These are phyloP conservation scores for Cryptoblepharus egeriae DNA, from an alignment of 2,797 vertebrate genomes.

Conservation along the genomic window DNA sequence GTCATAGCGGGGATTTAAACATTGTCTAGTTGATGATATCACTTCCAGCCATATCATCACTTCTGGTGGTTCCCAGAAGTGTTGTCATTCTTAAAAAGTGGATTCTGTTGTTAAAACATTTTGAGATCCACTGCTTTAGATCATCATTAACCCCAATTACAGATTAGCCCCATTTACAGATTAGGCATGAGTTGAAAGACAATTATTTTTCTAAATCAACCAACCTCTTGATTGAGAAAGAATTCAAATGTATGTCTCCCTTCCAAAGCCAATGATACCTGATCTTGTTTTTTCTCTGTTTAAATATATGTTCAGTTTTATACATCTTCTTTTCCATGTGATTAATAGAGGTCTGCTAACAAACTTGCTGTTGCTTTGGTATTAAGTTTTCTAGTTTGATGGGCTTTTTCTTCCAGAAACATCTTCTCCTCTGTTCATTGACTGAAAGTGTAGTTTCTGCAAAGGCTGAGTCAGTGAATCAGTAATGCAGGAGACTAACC, in stretches of 20 bases:
- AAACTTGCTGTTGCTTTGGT: not conserved
- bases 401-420: conserved; percentile 26
- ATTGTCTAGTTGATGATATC: too few species aligned
- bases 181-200: not conserved
- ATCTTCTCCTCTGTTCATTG: conserved; percentile 9
- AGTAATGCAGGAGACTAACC: conserved; percentile 11
- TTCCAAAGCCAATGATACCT: not conserved
- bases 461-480: conserved; percentile 16
- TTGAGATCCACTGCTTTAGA: too few species aligned
- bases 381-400: not conserved
- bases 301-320: conserved; percentile 1
- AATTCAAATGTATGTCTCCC: not conserved
- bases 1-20: too few species aligned
- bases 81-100: too few species aligned
- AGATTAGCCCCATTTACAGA: not conserved
- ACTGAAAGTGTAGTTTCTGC: conserved; percentile 10
- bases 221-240: not conserved
- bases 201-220: not conserved
- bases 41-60: too few species aligned
- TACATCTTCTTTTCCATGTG: not conserved
- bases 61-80: too few species aligned
- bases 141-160: not conserved
- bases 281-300: not conserved
- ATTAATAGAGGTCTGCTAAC: conserved; percentile 13
- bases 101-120: too few species aligned